These are phyloP conservation scores for Grapholita molesta DNA, from an alignment of 1,140 invertebrate genomes.

Conservation along the genomic window DNA sequence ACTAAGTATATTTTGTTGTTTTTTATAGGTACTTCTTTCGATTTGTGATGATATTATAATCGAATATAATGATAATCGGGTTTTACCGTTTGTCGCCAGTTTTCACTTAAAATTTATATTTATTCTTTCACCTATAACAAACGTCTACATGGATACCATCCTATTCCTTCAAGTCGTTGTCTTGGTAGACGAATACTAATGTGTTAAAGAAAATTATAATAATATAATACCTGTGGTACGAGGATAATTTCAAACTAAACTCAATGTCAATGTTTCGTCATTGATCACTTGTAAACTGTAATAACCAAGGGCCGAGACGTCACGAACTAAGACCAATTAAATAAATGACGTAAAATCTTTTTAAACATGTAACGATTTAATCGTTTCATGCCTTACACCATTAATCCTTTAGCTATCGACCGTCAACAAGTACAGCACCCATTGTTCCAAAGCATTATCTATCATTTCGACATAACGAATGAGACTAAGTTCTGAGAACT, in stretches of 20 bases:
- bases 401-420: background rate
- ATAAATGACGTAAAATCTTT: background rate
- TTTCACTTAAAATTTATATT: too few species aligned
- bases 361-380: background rate
- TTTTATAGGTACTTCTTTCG: too few species aligned
- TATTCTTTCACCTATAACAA: too few species aligned
- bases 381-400: background rate
- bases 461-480: background rate
- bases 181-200: too few species aligned
- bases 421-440: background rate
- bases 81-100: too few species aligned
- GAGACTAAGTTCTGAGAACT: background rate
- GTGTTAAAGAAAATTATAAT: too few species aligned
- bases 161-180: too few species aligned
- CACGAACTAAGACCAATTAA: background rate
- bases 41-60: too few species aligned
- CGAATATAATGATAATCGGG: too few species aligned
- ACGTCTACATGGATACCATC: too few species aligned
- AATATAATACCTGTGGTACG: background rate
- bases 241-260: background rate
- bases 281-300: background rate
- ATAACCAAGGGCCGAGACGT: background rate
- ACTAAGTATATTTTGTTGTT: too few species aligned
- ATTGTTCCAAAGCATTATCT: slow-evolving; percentile 6
- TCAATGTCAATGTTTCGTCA: background rate